Evolutionary conservation across 2,113 vertebrate genomes (phyloP).

Genomic region (Papio anubis): DNA sequence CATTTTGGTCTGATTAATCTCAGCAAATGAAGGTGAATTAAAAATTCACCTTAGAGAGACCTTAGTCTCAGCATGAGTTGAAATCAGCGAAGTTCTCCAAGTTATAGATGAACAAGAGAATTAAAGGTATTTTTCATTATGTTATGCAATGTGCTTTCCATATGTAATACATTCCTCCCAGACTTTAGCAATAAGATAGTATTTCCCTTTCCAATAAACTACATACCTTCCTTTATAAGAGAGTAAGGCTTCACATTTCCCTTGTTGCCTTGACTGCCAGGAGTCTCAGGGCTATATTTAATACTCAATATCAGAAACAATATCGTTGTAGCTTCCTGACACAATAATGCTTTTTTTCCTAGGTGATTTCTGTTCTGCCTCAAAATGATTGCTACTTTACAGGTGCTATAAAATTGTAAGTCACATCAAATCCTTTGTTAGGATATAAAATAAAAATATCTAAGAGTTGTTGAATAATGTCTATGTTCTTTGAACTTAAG

Average conservation of each 20-base stretch:
- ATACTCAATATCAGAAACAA: neutral
- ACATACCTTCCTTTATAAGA: conserved; percentile 14
- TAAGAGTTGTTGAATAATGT: conserved; percentile 2
- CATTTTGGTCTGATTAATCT: conserved; percentile 21
- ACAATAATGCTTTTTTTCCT: neutral
- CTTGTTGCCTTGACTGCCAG: conserved; percentile 19
- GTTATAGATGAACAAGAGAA: neutral
- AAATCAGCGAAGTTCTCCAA: conserved; percentile 25
- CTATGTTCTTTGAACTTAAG: neutral
- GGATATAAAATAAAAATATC: conserved; percentile 26
- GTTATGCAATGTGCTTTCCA: neutral
- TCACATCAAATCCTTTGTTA: neutral
- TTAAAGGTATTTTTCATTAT: neutral
- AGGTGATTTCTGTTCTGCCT: conserved; percentile 23
- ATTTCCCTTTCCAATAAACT: conserved; percentile 27
- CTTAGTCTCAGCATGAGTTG: neutral
- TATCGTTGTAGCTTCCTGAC: neutral
- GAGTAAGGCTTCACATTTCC: neutral
- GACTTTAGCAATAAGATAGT: neutral
- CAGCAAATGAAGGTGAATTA: conserved; percentile 21
- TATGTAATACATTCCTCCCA: neutral
- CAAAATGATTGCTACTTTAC: neutral
- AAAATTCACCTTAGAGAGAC: neutral
- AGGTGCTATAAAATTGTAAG: conserved; percentile 19
- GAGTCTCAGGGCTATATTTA: conserved; percentile 33